These are phyloP conservation scores for Fundulus diaphanus DNA, from an alignment of 2,797 vertebrate species.

Conservation along the genomic window DNA sequence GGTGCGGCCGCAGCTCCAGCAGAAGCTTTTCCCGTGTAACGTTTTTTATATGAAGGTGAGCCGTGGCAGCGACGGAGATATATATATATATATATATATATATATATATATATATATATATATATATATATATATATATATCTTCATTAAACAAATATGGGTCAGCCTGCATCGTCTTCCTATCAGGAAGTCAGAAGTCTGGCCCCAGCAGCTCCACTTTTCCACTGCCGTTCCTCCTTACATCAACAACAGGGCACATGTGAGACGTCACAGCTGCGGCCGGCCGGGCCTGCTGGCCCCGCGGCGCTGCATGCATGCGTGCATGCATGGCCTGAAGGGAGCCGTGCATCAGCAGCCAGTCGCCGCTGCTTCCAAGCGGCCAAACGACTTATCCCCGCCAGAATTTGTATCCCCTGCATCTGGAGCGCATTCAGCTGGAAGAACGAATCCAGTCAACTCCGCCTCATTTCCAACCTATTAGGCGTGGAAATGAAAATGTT, in stretches of 20 bases:
- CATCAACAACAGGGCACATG: conserved; percentile 79
- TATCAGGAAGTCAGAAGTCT: conserved; percentile 78
- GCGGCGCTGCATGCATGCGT: conserved; percentile 46
- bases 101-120: too few species aligned
- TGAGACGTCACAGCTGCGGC: conserved; percentile 79
- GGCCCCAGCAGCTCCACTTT: conserved; percentile 76
- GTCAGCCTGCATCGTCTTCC: conserved; percentile 69
- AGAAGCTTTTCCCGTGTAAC: background rate
- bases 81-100: too few species aligned
- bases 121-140: too few species aligned
- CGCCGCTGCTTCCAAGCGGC: conserved; percentile 41
- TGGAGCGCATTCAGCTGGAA: too few species aligned
- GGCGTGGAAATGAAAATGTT: too few species aligned
- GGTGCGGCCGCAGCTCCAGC: conserved; percentile 10
- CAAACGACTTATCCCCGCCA: too few species aligned
- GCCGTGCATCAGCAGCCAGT: conserved; percentile 73
- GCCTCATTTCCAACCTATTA: too few species aligned
- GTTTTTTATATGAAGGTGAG: background rate
- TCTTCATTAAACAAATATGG: conserved; percentile 49
- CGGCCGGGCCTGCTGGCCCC: conserved; percentile 40
- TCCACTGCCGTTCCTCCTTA: conserved; percentile 80
- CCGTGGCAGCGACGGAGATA: too few species aligned
- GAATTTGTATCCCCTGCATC: too few species aligned
- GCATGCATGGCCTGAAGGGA: conserved; percentile 62
- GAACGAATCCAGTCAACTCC: too few species aligned